Evolutionary conservation across 2,113 vertebrate genomes (phyloP), one percentile per base, ranked within the genome.

Genomic region (Gymnocephalus cernua): DNA sequence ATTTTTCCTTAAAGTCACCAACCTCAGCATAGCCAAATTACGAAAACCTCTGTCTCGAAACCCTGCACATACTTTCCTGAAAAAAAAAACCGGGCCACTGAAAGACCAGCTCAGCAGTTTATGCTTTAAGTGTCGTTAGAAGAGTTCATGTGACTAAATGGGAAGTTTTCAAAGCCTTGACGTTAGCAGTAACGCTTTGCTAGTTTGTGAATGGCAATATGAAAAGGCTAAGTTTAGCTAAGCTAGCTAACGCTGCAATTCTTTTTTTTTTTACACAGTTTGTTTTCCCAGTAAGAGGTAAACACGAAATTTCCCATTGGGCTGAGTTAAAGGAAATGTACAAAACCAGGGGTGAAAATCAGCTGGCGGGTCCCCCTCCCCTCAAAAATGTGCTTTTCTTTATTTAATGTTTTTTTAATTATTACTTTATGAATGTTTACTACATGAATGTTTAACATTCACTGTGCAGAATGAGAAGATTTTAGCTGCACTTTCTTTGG

Each of bases 51-150:
- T 63, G 29, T 8, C 15, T 64, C 12, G 11, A n/a, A n/a, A 19
- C 14, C 56, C 25, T 69, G 6, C 2, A 1, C 0, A 14, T 3
- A 57, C 62, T 72, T 77, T 13, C 35, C 65, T 25, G 1, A 57
- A 66, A 41, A 61, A 57, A 66, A 41, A 61, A 89, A 61, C 41
- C 2, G 76, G 63, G 56, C 25, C 66, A 56, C 35, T 8, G 6
- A 63, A 68, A 7, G 3, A 75, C 54, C 23, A 44, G 27, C 10
- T 92, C 87, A 89, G 89, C 89, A 54, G 19, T 84, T 88, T 68
- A 15, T 9, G 9, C 21, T 70, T 25, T 0, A 15, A 8, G 29
- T 56, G 51, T 51, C 2, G 21, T 68, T 23, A 8, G 21, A 44
- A 45, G 1, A 47, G 2, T 50, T 59, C 76, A 86, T 61, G 73